Percentiles rank a stretch among this genome's conserved stretches.
phyloP scores from a whole-genome alignment of 1,140 invertebrate genomes.

The Zaprionus taronus region DNA sequence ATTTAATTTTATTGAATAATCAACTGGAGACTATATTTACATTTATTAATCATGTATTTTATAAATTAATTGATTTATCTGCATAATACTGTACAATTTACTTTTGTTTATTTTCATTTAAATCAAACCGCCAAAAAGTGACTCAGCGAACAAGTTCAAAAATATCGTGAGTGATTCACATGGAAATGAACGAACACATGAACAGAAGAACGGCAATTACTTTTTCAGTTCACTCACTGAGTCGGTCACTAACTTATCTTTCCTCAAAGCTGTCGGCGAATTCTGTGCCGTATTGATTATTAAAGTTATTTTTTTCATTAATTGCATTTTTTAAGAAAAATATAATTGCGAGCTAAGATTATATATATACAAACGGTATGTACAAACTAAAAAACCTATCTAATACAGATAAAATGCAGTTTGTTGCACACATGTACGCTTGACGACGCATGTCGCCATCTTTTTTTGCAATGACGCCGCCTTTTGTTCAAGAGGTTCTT shows the following conservation, averaged over 20 bases:
- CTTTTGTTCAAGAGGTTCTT: slow-evolving; percentile 1
- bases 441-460: slow-evolving; percentile 46
- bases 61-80: background rate
- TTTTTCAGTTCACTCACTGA: background rate
- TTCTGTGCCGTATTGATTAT: slow-evolving; percentile 29
- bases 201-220: background rate
- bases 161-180: background rate
- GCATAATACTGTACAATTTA: background rate
- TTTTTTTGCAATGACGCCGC: slow-evolving; percentile 63
- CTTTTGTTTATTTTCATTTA: background rate
- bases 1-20: too few relatives aligned
- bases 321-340: slow-evolving; percentile 3
- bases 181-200: background rate
- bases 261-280: slow-evolving; percentile 18
- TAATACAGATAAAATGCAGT: background rate
- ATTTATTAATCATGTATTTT: background rate
- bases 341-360: background rate
- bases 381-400: background rate
- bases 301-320: background rate
- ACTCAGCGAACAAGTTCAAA: background rate
- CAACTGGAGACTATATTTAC: too few relatives aligned
- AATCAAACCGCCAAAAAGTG: background rate
- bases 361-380: slow-evolving; percentile 10
- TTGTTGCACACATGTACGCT: background rate
- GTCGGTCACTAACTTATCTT: slow-evolving; percentile 12